Evolutionary conservation across 2,797 vertebrate genomes (phyloP).

Genomic region (Momotus momota): DNA sequence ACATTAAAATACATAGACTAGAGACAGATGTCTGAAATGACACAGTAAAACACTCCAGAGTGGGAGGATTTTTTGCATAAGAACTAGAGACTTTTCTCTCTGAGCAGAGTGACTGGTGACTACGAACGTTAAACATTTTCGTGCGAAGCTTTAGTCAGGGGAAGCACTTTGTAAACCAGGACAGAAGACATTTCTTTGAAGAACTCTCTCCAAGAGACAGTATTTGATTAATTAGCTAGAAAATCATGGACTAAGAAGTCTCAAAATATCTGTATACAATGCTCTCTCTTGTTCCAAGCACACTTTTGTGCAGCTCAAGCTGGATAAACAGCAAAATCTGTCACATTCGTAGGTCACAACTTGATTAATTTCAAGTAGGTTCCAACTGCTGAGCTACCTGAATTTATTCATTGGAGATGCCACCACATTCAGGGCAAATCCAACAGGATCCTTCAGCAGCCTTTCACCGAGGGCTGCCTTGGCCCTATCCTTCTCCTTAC

Average conservation of each 20-base stretch:
- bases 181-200: background rate
- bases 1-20: slow-evolving; percentile 19
- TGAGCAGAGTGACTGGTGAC: background rate
- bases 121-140: background rate
- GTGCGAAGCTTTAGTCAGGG: background rate
- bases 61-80: slow-evolving; percentile 19
- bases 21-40: slow-evolving; percentile 13
- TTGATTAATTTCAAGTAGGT: background rate
- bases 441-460: background rate
- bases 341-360: background rate
- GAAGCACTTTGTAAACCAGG: background rate
- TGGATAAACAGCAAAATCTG: background rate
- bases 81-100: background rate
- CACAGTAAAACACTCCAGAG: background rate
- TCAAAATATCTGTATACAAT: background rate
- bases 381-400: background rate
- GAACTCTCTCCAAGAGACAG: background rate
- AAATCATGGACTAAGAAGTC: background rate
- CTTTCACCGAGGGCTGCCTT: background rate
- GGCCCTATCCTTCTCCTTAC: background rate
- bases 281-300: background rate
- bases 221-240: background rate
- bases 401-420: background rate
- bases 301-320: background rate
- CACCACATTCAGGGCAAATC: background rate